Evolutionary conservation across 2,113 vertebrate species (phyloP), one percentile per base, ranked within the genome.

Genomic region (Pitta sordida): DNA sequence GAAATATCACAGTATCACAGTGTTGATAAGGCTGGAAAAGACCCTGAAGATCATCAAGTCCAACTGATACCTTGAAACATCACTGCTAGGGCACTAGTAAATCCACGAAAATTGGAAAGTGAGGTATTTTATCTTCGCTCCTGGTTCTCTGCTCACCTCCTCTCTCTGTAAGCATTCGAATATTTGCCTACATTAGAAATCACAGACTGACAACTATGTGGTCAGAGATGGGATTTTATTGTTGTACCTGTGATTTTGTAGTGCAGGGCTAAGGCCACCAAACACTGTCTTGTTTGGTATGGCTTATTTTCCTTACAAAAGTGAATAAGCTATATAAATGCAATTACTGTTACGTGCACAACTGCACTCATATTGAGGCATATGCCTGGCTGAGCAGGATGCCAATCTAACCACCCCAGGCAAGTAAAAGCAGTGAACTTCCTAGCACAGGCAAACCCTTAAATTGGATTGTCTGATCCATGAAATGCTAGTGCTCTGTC

Each of bases 401-500:
- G 56, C 76, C 58, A 7, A 46, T 77, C 83, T 9, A 36, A 90
- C 55, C 55, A 73, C 79, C 4, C 0, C 85, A 62, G 73, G 71
- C 53, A 73, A 56, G 74, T 26, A 23, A 76, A 82, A 76, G 84
- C 41, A 95, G 52, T 65, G 73, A 91, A 83, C 65, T 85, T 87
- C 55, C 85, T 49, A 83, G 85, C 83, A 36, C 2, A 71, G 81
- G 62, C 88, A 94, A 62, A 36, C 63, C 24, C 71, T 94, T 83
- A 69, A 90, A 91, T 63, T 90, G 93, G 79, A 81, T 93, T 93
- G 85, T 53, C 75, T 91, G 79, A 65, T 77, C 88, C 75, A 21
- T 91, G 80, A 93, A 96, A 88, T 90, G 55, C 85, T 77, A 4
- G 18, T 69, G 68, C 90, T 92, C 85, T 95, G 87, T 74, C 92